Base-by-base conservation (phyloP, 1,140 invertebrate species). In the Radopholus similis region DNA sequence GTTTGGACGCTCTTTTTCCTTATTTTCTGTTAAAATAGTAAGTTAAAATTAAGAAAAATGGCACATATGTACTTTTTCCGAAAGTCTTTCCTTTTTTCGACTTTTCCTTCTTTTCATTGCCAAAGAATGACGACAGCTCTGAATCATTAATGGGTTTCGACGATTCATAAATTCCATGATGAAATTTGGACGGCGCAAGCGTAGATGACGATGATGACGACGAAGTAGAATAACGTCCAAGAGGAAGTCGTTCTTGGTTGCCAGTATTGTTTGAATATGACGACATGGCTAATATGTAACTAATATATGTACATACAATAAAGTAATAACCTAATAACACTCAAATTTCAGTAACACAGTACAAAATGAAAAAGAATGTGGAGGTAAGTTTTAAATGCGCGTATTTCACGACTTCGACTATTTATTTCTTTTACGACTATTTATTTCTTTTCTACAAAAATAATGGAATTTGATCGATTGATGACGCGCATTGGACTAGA, bases 1-100 rank as follows among this genome's bases (percentile, higher is more conserved):
- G 77, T 87, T 88, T 75, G 88, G 87, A 65, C 83, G 83, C 28
- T 85, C 83, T 71, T 73, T 84, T 15, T 80, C 75, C 35, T 80
- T 80, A 42, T 70, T 73, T 59, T 70, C 77, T 74, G 51, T 47
- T 74, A 80, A 62, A 5, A 60, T 9, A 26, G 32, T 67, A 4
- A 44, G 13, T 15, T 11, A 32, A 9, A 58, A 58, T 32, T 26
- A 34, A 0, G 21, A 30, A n/a, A 4, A 21, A 21, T 30, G 51
- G 64, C 23, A 56, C 34, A 44, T 23, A 40, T 23, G 18, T 71
- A 74, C 72, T 74, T 62, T 74, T 74, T 28, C 64, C 72, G 15
- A 77, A 76, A 8, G 35, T 44, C 34, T 77, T 77, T 18, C 28
- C 57, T 40, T 74, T 74, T 28, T 74, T 77, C 21, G 64, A 37